Conservation (phyloP, 1,140 invertebrate species). For the Pachypeltis micranthus region DNA sequence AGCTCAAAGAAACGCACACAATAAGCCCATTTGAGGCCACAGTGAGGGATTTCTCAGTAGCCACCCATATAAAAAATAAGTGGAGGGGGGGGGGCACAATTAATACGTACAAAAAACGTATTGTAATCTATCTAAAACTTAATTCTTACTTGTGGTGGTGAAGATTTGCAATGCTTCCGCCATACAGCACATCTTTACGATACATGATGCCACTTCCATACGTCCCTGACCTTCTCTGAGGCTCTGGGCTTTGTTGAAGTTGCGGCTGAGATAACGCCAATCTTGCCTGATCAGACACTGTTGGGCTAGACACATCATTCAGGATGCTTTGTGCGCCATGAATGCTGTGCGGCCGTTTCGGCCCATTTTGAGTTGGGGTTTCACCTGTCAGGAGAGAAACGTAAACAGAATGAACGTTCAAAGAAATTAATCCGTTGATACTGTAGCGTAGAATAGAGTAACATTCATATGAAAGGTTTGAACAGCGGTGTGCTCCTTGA, state of each 20-base stretch:
- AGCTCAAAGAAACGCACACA: no score
- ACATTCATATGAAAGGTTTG: no score
- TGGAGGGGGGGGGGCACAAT: no score
- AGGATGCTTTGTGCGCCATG: conserved; percentile 16
- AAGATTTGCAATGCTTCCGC: conserved; percentile 61
- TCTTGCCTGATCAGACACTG: conserved; percentile 25
- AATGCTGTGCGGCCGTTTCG: conserved; percentile 23
- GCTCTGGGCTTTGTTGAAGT: conserved; percentile 27
- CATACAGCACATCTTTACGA: conserved; percentile 76
- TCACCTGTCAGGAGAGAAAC: neutral
- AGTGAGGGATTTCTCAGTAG: no score
- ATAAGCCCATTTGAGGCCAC: no score
- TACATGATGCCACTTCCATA: conserved; percentile 54
- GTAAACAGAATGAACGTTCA: no score
- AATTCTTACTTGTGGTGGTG: conserved; percentile 35
- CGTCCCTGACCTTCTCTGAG: conserved; percentile 11
- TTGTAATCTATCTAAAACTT: no score
- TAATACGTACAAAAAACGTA: no score
- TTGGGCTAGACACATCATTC: neutral
- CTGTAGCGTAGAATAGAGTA: no score
- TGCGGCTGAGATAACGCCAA: conserved; percentile 52
- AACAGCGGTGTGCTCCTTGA: no score
- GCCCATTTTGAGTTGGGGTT: conserved; percentile 2
- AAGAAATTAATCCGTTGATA: no score
- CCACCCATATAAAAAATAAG: no score